These are phyloP conservation scores for Aphyosemion australe DNA, from an alignment of 2,113 vertebrate genomes.

Conservation along the genomic window DNA sequence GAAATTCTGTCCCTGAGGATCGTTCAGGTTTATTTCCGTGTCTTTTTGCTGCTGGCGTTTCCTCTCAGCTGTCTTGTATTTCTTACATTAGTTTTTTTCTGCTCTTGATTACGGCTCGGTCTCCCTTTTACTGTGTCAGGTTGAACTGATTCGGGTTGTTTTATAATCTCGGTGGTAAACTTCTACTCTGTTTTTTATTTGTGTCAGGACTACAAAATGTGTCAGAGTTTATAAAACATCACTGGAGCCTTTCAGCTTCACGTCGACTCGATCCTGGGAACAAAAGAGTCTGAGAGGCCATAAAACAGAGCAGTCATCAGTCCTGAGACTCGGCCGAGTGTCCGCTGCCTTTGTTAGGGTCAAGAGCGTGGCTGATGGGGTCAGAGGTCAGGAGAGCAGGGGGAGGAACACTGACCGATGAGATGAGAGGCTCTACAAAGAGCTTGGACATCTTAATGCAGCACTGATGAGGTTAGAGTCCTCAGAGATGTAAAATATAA, in stretches of 20 bases:
- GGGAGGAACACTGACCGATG: background rate
- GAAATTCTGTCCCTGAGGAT: too few species aligned
- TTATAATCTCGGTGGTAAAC: too few species aligned
- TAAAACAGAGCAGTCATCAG: background rate
- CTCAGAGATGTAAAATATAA: too few species aligned
- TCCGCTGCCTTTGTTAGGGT: conserved; percentile 5
- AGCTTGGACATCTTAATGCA: conserved; percentile 29
- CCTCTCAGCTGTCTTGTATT: too few species aligned
- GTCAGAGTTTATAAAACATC: background rate
- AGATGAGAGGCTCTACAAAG: conserved; percentile 54
- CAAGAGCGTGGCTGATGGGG: background rate
- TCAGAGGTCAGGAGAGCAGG: conserved; percentile 49
- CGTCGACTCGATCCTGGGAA: conserved; percentile 5
- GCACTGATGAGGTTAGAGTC: too few species aligned
- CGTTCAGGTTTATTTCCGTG: too few species aligned
- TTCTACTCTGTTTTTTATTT: too few species aligned
- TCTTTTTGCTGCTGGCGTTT: too few species aligned
- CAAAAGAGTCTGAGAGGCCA: conserved; percentile 17
- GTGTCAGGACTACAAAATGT: too few species aligned
- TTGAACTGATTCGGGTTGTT: too few species aligned
- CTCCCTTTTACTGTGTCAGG: background rate
- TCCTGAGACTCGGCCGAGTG: conserved; percentile 14
- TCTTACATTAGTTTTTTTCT: too few species aligned
- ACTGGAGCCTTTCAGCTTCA: conserved; percentile 11
- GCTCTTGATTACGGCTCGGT: background rate